Evolutionary conservation across 1,140 invertebrate species (phyloP).

Genomic region (Neomicropteryx cornuta): DNA sequence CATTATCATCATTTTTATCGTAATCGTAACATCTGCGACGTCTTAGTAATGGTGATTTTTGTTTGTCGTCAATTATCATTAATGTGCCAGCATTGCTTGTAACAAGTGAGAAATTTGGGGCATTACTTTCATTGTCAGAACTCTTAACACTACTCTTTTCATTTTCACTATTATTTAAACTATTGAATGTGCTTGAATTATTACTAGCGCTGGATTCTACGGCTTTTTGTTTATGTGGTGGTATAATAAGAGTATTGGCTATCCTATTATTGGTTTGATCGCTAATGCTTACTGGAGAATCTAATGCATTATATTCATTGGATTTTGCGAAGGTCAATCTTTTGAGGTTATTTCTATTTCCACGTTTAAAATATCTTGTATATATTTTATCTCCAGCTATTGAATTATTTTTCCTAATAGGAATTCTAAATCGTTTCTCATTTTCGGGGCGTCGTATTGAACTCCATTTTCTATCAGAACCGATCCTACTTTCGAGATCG

Average conservation of each 20-base stretch:
- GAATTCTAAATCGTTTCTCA: conserved; percentile 25
- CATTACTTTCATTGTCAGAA: conserved; percentile 36
- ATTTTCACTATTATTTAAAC: conserved; percentile 23
- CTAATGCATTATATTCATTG: no score
- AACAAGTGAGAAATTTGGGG: conserved; percentile 12
- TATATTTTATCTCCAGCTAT: conserved; percentile 33
- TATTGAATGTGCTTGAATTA: conserved; percentile 9
- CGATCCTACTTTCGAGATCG: conserved; percentile 16
- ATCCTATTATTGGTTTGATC: no score
- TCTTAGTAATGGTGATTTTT: no score
- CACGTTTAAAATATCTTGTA: conserved; percentile 33
- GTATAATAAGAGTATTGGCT: no score
- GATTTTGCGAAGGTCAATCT: no score
- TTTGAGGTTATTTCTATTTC: no score
- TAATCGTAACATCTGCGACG: no score
- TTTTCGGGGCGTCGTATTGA: conserved; percentile 18
- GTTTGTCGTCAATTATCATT: conserved; percentile 8
- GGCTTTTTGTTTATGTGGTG: no score
- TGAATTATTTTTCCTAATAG: conserved; percentile 31
- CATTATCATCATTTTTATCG: no score
- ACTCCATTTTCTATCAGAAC: no score
- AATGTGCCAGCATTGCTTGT: conserved; percentile 14
- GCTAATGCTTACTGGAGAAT: no score
- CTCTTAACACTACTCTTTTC: conserved; percentile 36
- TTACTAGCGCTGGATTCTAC: no score